Evolutionary conservation across 2,888 invertebrate genomes (phyloP), one percentile per base, ranked within the genome.

Genomic region (Prionchulus punctatus): DNA sequence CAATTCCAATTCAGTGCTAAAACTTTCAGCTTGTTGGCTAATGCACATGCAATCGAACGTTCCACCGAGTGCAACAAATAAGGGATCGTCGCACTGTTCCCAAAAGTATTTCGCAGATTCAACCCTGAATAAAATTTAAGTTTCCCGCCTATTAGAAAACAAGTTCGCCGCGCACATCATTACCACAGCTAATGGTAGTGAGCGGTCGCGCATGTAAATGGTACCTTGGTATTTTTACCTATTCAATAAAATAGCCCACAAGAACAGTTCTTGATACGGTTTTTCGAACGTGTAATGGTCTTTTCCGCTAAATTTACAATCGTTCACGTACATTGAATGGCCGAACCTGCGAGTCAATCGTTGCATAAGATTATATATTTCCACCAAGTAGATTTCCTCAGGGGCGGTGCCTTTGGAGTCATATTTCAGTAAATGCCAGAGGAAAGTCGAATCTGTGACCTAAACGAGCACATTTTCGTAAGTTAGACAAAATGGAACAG

Each of bases 191-290:
- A n/a, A n/a, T n/a, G n/a, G n/a, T n/a, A n/a, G n/a, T n/a, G n/a
- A n/a, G n/a, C n/a, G n/a, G n/a, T n/a, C n/a, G n/a, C n/a, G n/a
- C n/a, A n/a, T n/a, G n/a, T 36, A 36, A 36, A 12, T 36, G 36
- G 18, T 36, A 12, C 18, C 18, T 18, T 36, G 7, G 45, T n/a
- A 28, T 21, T 28, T 7, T 49, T 26, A 56, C 56, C 56, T 50
- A n/a, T 26, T 18, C 4, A 42, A n/a, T 21, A 56, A 31, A n/a
- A 56, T 25, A 26, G 56, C 4, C 56, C 56, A 56, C 7, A 56
- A 30, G 7, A 56, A 43, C 21, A 56, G 23, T 26, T 56, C 56
- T 18, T 54, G 56, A 50, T 25, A 52, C 3, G 56, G 56, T 26
- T 53, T 7, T 4, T 53, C 28, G n/a, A 27, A 27, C 3, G 25